Evolutionary conservation across 2,113 vertebrate species (phyloP).

Genomic region (Anthoscopus minutus): DNA sequence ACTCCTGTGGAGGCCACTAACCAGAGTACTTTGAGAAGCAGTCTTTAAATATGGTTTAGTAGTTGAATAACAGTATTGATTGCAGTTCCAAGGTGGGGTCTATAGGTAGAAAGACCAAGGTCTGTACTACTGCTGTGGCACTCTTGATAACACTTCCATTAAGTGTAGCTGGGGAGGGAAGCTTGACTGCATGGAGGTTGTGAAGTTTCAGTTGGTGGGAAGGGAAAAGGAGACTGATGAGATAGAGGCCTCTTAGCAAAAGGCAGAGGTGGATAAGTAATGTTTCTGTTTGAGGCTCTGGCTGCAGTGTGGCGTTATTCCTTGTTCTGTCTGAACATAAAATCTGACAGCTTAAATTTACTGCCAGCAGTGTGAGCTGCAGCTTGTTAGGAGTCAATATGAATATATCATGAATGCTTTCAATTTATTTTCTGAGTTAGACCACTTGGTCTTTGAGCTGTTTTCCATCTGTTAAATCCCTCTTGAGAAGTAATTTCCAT

Average conservation of each 20-base stretch:
- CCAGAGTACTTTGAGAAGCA: not conserved
- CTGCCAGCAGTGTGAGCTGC: not conserved
- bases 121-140: not conserved
- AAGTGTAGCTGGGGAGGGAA: not conserved
- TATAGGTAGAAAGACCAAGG: not conserved
- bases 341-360: not conserved
- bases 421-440: not conserved
- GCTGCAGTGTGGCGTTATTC: not conserved
- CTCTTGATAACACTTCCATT: not conserved
- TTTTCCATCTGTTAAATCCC: not conserved
- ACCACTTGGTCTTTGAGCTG: not conserved
- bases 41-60: not conserved
- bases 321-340: not conserved
- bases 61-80: not conserved
- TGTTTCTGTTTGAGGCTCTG: not conserved
- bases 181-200: not conserved
- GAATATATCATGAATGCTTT: conserved; percentile 35
- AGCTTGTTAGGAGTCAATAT: not conserved
- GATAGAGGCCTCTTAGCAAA: not conserved
- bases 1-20: not conserved
- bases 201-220: not conserved
- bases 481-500: not conserved
- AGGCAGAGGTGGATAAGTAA: not conserved
- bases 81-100: not conserved
- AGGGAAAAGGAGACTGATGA: not conserved